phyloP scores from a whole-genome alignment of 2,888 invertebrate genomes.

The Agrotis clavis region DNA sequence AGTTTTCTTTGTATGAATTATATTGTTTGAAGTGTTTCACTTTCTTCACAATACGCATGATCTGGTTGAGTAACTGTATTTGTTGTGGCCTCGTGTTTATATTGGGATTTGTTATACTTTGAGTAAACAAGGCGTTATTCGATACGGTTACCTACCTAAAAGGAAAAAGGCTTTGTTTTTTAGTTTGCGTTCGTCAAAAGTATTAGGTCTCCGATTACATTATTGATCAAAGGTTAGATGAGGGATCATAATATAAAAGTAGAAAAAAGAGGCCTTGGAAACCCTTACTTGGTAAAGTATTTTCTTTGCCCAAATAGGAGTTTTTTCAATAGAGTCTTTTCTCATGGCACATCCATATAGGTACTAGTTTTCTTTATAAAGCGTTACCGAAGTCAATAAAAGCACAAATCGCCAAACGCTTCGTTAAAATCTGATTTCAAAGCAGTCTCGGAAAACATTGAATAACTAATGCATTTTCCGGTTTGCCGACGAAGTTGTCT shows the following conservation, averaged over 20 bases:
- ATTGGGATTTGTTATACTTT: constrained; percentile 29
- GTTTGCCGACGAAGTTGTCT: neutral
- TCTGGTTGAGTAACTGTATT: constrained; percentile 45
- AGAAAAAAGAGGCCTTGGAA: neutral
- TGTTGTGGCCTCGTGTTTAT: constrained; percentile 4
- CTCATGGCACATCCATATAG: too few relatives aligned
- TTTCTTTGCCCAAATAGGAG: too few relatives aligned
- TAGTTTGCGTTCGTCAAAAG: neutral
- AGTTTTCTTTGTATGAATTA: constrained; percentile 72
- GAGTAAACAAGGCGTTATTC: constrained; percentile 20
- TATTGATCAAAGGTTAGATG: neutral
- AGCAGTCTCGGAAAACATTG: neutral
- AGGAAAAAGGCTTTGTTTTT: constrained; percentile 3
- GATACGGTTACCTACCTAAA: constrained; percentile 14
- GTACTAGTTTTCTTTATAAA: neutral
- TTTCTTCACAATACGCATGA: constrained; percentile 60
- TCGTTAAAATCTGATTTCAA: neutral
- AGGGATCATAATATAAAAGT: neutral
- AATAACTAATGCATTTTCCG: neutral
- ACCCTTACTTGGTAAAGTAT: too few relatives aligned
- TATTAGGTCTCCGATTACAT: constrained; percentile 11
- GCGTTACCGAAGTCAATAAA: neutral
- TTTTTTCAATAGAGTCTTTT: neutral
- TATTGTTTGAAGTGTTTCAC: constrained; percentile 64
- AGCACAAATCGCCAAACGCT: neutral